Evolutionary conservation across 1,140 invertebrate species (phyloP), one percentile per base, ranked within the genome.

Genomic region (Drosophila rufa): DNA sequence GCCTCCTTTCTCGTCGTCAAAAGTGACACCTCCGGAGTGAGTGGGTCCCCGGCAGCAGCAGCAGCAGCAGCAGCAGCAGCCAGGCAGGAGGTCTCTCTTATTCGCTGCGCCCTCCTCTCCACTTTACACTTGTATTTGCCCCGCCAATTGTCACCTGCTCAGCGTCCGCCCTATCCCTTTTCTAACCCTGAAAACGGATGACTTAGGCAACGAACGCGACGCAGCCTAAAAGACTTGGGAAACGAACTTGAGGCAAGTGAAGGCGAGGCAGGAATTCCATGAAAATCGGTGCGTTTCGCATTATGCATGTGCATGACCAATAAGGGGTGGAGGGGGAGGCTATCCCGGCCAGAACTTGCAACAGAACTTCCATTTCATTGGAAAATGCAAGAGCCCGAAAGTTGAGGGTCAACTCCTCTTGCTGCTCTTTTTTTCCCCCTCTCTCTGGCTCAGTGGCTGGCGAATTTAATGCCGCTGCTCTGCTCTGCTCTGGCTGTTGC

Each of bases 131-230:
- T 47, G 27, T 73, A 50, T 73, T 74, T 74, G 38, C 55, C 38
- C 8, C 19, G 68, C 55, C 70, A 74, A 74, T 73, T 71, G 68
- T 70, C 65, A 70, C 68, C 51, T 69, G 50, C 36, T 71, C 51
- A 65, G 38, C 12, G 9, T 30, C 22, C 12, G 11, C 7, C 15
- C 33, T 3, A 27, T 15, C 9, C 27, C 9, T 43, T 53, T 55
- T 38, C 51, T 55, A 55, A 40, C 36, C 36, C 42, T 33, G 33
- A 43, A 78, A 75, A 73, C 70, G 73, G 78, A 90, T 61, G 84
- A 89, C 83, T 89, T 81, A 69, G 78, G 67, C 66, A 70, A 83
- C 78, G 40, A 89, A 89, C 85, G 77, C 66, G 65, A 51, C 15
- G 14, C 48, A 30, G 57, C 47, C 64, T 40, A 73, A 56, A 56